These are phyloP conservation scores for Camponotus fellah DNA, from an alignment of 2,888 invertebrate genomes.

Conservation along the genomic window DNA sequence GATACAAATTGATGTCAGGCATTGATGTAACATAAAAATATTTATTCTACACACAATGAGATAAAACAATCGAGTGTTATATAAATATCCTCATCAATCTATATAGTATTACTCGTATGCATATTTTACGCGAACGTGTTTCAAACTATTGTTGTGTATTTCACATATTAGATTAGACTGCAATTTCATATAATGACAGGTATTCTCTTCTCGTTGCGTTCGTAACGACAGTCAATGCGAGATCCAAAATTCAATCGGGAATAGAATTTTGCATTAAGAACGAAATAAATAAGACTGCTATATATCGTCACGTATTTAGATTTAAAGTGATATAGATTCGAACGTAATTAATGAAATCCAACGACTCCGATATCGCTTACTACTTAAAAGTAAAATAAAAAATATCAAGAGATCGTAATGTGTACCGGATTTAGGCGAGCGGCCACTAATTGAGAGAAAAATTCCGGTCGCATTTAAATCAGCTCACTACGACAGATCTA, in stretches of 20 bases:
- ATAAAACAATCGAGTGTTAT: conserved; percentile 35
- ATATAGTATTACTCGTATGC: conserved; percentile 14
- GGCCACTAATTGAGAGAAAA: conserved; percentile 68
- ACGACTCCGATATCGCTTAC: background rate
- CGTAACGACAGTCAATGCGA: background rate
- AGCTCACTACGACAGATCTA: conserved; percentile 72
- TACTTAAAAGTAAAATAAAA: conserved; percentile 61
- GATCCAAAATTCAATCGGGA: conserved; percentile 10
- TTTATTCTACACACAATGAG: conserved; percentile 37
- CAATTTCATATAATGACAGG: conserved; percentile 35
- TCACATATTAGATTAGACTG: conserved; percentile 40
- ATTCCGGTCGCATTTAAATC: conserved; percentile 72
- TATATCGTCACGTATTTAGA: background rate
- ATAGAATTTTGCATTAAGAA: conserved; percentile 23
- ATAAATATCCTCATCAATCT: conserved; percentile 30
- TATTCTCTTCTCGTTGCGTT: background rate
- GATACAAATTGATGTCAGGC: conserved; percentile 31
- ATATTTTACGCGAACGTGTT: conserved; percentile 9
- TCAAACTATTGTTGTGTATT: conserved; percentile 7
- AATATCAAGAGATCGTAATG: conserved; percentile 66
- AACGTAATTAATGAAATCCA: conserved; percentile 58
- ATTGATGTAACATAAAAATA: conserved; percentile 28
- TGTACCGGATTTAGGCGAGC: conserved; percentile 40
- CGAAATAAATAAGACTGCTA: background rate
- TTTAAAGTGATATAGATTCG: conserved; percentile 15